Percentiles rank a stretch among this genome's conserved stretches.
phyloP scores from a whole-genome alignment of 2,888 invertebrate species.

The Standfussiana lucernea region DNA sequence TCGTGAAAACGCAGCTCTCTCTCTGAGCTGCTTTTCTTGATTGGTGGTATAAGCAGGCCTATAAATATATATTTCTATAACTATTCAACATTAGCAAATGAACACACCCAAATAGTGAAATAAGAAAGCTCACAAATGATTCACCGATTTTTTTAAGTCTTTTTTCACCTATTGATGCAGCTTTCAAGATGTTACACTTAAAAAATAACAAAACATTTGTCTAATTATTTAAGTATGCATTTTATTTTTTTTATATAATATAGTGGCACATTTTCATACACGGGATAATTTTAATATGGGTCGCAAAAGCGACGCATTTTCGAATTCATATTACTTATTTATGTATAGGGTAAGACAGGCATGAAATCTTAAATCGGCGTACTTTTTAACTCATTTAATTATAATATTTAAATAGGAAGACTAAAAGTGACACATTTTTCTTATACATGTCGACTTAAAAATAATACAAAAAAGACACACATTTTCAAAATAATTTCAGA shows the following conservation, averaged over 20 bases:
- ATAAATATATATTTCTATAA: background rate
- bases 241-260: background rate
- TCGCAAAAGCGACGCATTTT: background rate
- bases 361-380: background rate
- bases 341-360: background rate
- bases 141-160: background rate
- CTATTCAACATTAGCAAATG: background rate
- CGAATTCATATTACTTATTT: background rate
- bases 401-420: background rate
- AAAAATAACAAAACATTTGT: background rate
- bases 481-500: background rate
- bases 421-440: background rate
- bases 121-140: background rate
- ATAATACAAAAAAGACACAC: background rate
- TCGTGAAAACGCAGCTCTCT: no score
- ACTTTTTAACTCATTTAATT: background rate
- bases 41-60: slow-evolving; percentile 12
- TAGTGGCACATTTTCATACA: background rate
- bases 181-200: slow-evolving; percentile 15
- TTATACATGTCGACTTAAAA: no score
- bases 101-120: background rate
- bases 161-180: slow-evolving; percentile 12
- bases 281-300: background rate
- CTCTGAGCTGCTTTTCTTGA: background rate
- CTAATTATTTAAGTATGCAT: background rate